A percentile compares a stretch with the other conserved stretches of the same genome.
Evolutionary conservation across 2,888 invertebrate species (phyloP).

Genomic region (Dorcus hopei): DNA sequence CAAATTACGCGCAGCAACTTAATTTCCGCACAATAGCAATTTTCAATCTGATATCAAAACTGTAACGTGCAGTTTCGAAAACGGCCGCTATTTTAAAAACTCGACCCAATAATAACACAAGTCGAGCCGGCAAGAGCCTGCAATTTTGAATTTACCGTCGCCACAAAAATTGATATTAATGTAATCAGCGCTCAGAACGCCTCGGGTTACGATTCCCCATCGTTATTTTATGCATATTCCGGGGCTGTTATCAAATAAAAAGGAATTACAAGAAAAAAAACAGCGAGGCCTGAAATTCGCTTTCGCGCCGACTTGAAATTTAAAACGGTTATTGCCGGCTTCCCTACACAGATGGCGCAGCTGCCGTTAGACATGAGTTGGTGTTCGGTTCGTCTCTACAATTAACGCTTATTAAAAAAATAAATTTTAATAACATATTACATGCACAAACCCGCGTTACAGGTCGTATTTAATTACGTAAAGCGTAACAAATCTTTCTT

Average conservation of each 20-base stretch:
- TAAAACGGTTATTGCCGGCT: not conserved
- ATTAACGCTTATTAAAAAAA: not conserved
- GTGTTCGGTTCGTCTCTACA: not conserved
- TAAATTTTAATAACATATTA: too few relatives aligned
- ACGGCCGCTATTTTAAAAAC: slow-evolving; percentile 16
- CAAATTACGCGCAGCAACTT: slow-evolving; percentile 45
- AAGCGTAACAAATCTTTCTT: not conserved
- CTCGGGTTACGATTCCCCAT: slow-evolving; percentile 17
- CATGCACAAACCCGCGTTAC: not conserved
- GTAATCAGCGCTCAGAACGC: slow-evolving; percentile 38
- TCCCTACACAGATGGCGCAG: slow-evolving; percentile 13
- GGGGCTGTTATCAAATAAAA: not conserved
- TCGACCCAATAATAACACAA: slow-evolving; percentile 21
- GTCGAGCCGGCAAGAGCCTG: slow-evolving; percentile 30
- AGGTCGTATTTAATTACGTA: not conserved
- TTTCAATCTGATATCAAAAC: slow-evolving; percentile 51
- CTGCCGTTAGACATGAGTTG: not conserved
- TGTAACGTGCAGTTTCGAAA: slow-evolving; percentile 30
- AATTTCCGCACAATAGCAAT: slow-evolving; percentile 50
- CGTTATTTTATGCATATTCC: slow-evolving; percentile 16
- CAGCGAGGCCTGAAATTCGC: too few relatives aligned
- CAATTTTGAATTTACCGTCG: slow-evolving; percentile 49
- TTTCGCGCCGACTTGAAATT: too few relatives aligned
- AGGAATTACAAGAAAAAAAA: not conserved
- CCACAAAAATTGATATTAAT: slow-evolving; percentile 45